These are phyloP conservation scores for Equus przewalskii DNA, from an alignment of 2,113 vertebrate genomes.

Conservation along the genomic window DNA sequence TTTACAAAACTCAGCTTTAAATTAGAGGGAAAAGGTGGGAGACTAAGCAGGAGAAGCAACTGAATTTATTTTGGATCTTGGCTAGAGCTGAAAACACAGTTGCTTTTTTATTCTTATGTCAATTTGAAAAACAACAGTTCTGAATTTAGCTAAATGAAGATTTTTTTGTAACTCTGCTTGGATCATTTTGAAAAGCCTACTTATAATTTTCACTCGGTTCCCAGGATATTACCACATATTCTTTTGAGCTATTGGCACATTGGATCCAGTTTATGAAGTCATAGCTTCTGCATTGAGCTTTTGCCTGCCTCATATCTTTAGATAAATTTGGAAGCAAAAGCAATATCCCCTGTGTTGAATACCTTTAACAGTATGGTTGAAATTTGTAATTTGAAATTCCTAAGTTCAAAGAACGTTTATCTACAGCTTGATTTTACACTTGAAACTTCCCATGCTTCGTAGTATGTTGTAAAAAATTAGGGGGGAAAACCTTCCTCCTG, in stretches of 20 bases:
- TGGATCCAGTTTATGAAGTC: conserved; percentile 44
- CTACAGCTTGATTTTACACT: conserved; percentile 60
- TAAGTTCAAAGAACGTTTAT: conserved; percentile 73
- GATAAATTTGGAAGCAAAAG: conserved; percentile 64
- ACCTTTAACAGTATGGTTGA: conserved; percentile 55
- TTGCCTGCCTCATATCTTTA: conserved; percentile 42
- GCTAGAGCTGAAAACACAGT: conserved; percentile 30
- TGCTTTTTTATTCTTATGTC: not conserved
- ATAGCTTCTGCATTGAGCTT: conserved; percentile 39
- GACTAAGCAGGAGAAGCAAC: not conserved
- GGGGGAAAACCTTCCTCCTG: not conserved
- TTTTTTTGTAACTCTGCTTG: conserved; percentile 44
- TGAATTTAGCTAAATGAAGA: conserved; percentile 51
- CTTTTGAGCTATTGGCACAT: conserved; percentile 29
- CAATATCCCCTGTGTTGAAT: not conserved
- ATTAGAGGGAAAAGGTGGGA: not conserved
- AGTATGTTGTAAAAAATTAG: conserved; percentile 19
- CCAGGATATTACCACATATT: not conserved
- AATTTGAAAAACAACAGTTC: conserved; percentile 20
- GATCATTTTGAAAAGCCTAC: conserved; percentile 45
- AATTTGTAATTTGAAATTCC: conserved; percentile 68
- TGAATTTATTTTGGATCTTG: conserved; percentile 44
- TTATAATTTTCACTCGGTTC: conserved; percentile 47
- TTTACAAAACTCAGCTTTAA: not conserved
- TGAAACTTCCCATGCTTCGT: conserved; percentile 15